Conservation (phyloP, 2,797 vertebrate species). For the Pseudopleuronectes americanus region DNA sequence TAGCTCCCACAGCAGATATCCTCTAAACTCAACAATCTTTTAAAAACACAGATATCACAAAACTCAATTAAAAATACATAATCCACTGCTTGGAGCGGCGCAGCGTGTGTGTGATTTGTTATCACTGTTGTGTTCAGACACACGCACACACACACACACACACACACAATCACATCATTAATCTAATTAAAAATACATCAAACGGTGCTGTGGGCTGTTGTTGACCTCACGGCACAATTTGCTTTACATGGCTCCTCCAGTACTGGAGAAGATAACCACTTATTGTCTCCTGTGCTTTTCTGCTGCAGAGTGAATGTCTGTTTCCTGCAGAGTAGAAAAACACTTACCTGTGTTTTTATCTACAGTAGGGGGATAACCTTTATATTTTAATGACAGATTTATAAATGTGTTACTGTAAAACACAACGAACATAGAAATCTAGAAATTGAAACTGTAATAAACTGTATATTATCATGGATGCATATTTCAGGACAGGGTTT, state of each 20-base stretch:
- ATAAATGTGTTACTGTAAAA: too few species aligned
- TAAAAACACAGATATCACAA: slow-evolving; percentile 24
- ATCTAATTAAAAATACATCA: slow-evolving; percentile 54
- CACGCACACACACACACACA: slow-evolving; percentile 20
- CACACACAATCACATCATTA: slow-evolving; percentile 35
- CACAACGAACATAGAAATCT: too few species aligned
- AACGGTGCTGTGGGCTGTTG: slow-evolving; percentile 14
- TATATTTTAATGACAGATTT: neutral
- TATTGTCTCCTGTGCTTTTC: neutral
- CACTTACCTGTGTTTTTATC: neutral
- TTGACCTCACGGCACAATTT: slow-evolving; percentile 17
- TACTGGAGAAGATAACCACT: slow-evolving; percentile 1
- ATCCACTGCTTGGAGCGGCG: slow-evolving; percentile 23
- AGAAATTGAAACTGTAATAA: too few species aligned
- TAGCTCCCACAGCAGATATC: neutral
- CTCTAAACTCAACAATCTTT: slow-evolving; percentile 10
- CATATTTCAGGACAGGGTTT: neutral
- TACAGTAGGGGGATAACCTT: neutral
- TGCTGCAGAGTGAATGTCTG: neutral
- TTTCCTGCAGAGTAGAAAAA: neutral
- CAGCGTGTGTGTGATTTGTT: slow-evolving; percentile 24
- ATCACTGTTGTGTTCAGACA: slow-evolving; percentile 28
- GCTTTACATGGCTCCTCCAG: slow-evolving; percentile 1
- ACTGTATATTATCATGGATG: neutral
- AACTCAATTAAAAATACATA: slow-evolving; percentile 50